Percentiles rank a stretch among this genome's conserved stretches.
These are phyloP conservation scores for Tetragnatha montana DNA, from an alignment of 2,888 invertebrate genomes.

Conservation along the genomic window DNA sequence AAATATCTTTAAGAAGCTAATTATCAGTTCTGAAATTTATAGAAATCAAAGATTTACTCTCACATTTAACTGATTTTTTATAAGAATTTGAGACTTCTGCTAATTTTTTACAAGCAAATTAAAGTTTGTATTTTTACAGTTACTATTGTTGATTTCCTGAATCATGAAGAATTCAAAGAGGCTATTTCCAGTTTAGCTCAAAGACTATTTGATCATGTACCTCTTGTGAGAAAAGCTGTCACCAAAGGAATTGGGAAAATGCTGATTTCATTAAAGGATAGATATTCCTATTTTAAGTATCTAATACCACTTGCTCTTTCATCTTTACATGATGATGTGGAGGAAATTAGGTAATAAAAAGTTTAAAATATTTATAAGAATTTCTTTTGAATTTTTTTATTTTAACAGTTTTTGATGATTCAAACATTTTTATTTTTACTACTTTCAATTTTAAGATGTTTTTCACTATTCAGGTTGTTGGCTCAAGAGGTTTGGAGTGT, in stretches of 20 bases:
- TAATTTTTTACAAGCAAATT: neutral
- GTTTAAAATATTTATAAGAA: neutral
- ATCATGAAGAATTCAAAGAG: constrained; percentile 83
- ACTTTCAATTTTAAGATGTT: too few relatives aligned
- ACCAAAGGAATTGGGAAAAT: constrained; percentile 86
- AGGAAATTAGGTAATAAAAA: constrained; percentile 79
- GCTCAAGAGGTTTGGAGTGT: constrained; percentile 81
- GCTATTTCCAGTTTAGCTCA: constrained; percentile 89
- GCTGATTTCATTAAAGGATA: constrained; percentile 86
- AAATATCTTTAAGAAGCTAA: too few relatives aligned
- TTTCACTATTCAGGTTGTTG: constrained; percentile 19
- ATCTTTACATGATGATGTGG: constrained; percentile 88
- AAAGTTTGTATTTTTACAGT: constrained; percentile 74
- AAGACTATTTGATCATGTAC: constrained; percentile 89
- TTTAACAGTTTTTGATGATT: neutral
- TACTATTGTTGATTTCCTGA: constrained; percentile 82
- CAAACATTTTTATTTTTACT: neutral
- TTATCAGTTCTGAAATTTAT: too few relatives aligned
- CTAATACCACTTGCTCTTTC: constrained; percentile 90
- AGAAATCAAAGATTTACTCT: too few relatives aligned
- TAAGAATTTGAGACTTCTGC: neutral
- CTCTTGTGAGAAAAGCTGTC: constrained; percentile 85
- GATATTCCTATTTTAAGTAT: constrained; percentile 92
- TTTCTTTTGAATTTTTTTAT: neutral
- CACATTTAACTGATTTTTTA: too few relatives aligned